phyloP scores from a whole-genome alignment of 2,113 vertebrate species.

The Toxostoma redivivum region DNA sequence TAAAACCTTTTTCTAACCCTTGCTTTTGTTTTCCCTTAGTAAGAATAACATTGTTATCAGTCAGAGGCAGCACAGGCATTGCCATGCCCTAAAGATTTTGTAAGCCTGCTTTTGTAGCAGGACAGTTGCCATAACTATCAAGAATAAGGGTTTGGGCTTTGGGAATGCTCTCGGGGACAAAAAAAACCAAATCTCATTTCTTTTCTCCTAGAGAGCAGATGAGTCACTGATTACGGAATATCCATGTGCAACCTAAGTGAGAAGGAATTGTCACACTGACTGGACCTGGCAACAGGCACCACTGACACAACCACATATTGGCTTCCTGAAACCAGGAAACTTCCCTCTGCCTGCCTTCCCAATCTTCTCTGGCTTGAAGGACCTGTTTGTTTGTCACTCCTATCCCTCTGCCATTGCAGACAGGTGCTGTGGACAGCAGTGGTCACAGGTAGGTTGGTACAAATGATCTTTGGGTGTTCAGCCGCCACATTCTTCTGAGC shows the following conservation, averaged over 20 bases:
- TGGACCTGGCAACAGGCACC: neutral
- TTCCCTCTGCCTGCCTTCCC: neutral
- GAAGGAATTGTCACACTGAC: neutral
- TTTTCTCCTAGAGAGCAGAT: neutral
- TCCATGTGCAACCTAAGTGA: neutral
- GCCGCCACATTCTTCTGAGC: neutral
- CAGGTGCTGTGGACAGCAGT: neutral
- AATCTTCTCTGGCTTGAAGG: neutral
- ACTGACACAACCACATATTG: rapidly evolving
- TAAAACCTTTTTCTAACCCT: neutral
- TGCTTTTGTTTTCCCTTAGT: neutral
- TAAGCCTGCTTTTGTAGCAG: neutral
- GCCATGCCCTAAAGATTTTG: neutral
- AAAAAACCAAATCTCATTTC: neutral
- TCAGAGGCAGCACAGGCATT: neutral
- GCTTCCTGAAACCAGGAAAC: neutral
- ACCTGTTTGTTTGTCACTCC: neutral
- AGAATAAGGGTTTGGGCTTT: neutral
- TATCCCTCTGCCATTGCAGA: neutral
- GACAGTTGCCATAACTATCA: neutral
- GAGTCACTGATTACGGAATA: neutral
- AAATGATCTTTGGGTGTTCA: neutral
- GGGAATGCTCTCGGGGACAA: neutral
- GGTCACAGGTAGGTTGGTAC: rapidly evolving
- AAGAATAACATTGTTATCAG: neutral